These are phyloP conservation scores for Euwallacea similis DNA, from an alignment of 1,140 invertebrate genomes.

Conservation along the genomic window DNA sequence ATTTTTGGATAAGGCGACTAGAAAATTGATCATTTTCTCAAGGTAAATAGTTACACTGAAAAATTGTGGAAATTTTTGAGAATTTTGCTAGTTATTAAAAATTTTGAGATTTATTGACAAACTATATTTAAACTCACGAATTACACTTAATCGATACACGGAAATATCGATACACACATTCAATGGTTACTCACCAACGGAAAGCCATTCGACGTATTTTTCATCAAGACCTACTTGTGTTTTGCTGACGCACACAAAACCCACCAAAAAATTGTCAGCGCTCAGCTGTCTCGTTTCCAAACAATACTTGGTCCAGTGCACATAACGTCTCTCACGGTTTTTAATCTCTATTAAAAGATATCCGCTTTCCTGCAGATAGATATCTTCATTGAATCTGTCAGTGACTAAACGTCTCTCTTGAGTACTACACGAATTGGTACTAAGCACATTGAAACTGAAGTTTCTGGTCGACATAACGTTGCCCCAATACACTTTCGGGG, in stretches of 20 bases:
- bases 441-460: constrained; percentile 5
- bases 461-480: neutral
- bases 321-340: neutral
- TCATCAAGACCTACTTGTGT: neutral
- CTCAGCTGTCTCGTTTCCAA: neutral
- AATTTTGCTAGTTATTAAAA: neutral
- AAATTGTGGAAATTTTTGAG: no score
- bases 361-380: constrained; percentile 7
- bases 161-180: neutral
- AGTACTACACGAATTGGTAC: neutral
- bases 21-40: no score
- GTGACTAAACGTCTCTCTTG: neutral
- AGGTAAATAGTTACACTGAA: no score
- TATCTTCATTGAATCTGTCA: neutral
- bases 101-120: no score
- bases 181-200: constrained; percentile 1
- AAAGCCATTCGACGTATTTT: neutral
- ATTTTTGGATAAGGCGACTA: no score
- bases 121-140: no score
- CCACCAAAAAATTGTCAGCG: neutral
- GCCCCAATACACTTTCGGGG: neutral
- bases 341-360: neutral
- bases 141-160: neutral
- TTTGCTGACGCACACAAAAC: neutral
- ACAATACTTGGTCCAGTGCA: neutral